Conservation (phyloP, 2,797 vertebrate genomes). For the Tenualosa thibaudeaui region DNA sequence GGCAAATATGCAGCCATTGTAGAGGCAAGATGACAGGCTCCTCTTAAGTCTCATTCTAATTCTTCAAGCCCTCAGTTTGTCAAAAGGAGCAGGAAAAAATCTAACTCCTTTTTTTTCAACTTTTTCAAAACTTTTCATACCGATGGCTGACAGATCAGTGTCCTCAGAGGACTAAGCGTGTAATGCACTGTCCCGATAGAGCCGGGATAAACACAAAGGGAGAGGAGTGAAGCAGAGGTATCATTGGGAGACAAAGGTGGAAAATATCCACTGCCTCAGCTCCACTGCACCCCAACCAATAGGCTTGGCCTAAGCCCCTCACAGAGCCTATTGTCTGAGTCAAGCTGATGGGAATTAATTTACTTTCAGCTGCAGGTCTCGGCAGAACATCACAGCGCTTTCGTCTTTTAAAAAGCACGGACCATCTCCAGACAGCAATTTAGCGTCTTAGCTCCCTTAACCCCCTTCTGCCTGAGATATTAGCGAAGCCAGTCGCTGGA, state of each 20-base stretch:
- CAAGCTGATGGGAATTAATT: constrained; percentile 74
- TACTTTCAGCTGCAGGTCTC: constrained; percentile 56
- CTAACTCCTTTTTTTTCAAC: background rate
- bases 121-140: background rate
- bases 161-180: background rate
- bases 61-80: background rate
- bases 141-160: background rate
- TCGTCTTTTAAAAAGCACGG: constrained; percentile 59
- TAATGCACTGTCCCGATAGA: background rate
- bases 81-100: constrained; percentile 33
- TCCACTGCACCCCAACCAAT: constrained; percentile 51
- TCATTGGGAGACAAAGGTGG: background rate
- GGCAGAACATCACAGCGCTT: constrained; percentile 60
- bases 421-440: constrained; percentile 71
- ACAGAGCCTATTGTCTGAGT: constrained; percentile 57
- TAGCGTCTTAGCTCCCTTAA: constrained; percentile 66
- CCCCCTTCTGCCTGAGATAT: constrained; percentile 59
- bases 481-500: constrained; percentile 53
- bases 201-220: background rate
- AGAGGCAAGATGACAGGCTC: background rate
- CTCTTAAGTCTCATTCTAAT: constrained; percentile 9
- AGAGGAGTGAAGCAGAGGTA: background rate
- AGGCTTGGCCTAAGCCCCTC: constrained; percentile 65
- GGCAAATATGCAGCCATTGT: constrained; percentile 31
- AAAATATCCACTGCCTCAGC: constrained; percentile 4